Conservation (phyloP, 2,888 invertebrate species). For the Thysanoteuthis rhombus region DNA sequence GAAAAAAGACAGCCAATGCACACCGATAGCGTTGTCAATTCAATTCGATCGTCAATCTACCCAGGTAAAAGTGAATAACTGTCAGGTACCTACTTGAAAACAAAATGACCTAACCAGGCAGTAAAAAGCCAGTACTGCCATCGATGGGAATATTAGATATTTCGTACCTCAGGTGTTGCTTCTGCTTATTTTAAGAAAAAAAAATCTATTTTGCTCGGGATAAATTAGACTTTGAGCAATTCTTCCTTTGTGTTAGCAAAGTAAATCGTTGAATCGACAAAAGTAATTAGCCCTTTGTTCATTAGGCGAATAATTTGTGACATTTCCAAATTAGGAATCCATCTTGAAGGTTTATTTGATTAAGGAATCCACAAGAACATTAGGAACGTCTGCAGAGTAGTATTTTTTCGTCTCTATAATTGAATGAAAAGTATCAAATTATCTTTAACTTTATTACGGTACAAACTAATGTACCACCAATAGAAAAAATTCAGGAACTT, state of each 20-base stretch:
- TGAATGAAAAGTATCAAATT: background rate
- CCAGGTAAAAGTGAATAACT: background rate
- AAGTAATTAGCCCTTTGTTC: background rate
- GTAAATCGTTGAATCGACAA: background rate
- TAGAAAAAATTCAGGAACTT: background rate
- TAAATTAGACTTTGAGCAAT: background rate
- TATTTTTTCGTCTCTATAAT: background rate
- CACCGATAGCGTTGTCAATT: background rate
- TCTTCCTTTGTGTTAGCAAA: background rate
- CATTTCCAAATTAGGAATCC: background rate
- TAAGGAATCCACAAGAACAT: background rate
- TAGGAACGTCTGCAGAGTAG: background rate
- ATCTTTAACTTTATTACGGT: background rate
- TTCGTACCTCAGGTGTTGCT: background rate
- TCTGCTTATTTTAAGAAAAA: background rate
- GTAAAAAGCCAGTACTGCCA: background rate
- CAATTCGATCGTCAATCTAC: background rate
- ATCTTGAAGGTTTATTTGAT: background rate
- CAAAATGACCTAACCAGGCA: background rate
- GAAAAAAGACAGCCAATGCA: background rate
- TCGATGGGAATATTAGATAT: background rate
- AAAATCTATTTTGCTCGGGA: background rate
- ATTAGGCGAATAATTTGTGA: background rate
- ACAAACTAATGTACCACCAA: background rate
- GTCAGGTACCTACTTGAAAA: background rate